Percentiles rank a stretch among this genome's conserved stretches.
These are phyloP conservation scores for Eupithecia subumbrata DNA, from an alignment of 2,888 invertebrate genomes.

Conservation along the genomic window DNA sequence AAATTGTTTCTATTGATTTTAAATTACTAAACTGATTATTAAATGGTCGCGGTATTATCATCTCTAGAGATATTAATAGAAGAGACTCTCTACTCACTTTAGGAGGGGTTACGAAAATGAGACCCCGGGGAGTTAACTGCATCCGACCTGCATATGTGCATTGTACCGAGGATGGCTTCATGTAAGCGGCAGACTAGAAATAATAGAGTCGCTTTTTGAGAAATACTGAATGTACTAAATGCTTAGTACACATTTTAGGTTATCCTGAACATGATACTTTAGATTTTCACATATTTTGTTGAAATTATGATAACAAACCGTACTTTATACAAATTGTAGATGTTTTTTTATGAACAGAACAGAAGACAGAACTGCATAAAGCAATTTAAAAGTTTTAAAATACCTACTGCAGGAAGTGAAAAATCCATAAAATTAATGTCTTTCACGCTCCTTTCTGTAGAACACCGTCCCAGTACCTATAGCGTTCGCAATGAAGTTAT, in stretches of 20 bases:
- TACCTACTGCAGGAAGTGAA: neutral
- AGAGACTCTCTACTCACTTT: constrained; percentile 50
- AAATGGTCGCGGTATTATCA: constrained; percentile 27
- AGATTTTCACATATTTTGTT: too few relatives aligned
- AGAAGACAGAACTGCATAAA: too few relatives aligned
- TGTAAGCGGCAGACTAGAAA: constrained; percentile 46
- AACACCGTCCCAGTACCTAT: constrained; percentile 57
- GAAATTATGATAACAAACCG: too few relatives aligned
- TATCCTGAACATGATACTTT: too few relatives aligned
- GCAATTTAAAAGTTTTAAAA: too few relatives aligned
- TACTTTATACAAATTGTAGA: too few relatives aligned
- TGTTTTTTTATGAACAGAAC: too few relatives aligned
- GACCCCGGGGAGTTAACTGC: constrained; percentile 76
- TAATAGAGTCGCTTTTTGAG: constrained; percentile 15
- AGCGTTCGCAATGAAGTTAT: constrained; percentile 79
- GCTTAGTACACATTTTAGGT: too few relatives aligned
- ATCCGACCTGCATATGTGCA: constrained; percentile 80
- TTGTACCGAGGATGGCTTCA: constrained; percentile 48
- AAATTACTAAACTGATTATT: neutral
- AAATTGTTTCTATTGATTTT: too few relatives aligned
- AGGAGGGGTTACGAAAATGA: constrained; percentile 81
- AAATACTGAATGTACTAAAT: too few relatives aligned
- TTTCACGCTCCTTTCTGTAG: constrained; percentile 57
- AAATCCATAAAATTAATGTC: neutral
- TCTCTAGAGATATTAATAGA: constrained; percentile 44